These are phyloP conservation scores for Lochmaea capreae DNA, from an alignment of 2,888 invertebrate genomes.

Conservation along the genomic window DNA sequence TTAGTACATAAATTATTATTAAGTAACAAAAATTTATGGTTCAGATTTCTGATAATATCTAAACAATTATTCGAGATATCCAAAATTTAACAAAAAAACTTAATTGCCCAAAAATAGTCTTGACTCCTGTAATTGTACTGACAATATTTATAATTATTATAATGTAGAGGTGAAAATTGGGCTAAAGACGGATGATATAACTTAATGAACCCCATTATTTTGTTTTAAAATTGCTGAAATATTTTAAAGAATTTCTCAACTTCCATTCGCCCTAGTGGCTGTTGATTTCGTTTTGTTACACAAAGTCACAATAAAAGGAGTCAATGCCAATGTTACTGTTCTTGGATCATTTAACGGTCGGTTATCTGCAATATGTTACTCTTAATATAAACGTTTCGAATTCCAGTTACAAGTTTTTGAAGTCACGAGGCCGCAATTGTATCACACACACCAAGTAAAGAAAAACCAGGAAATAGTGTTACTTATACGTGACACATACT, in stretches of 20 bases:
- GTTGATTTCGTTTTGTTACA: neutral
- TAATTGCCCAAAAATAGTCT: no score
- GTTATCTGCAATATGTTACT: conserved; percentile 28
- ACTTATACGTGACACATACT: neutral
- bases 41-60: no score
- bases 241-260: no score
- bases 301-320: conserved; percentile 13
- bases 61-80: no score
- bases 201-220: no score
- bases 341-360: conserved; percentile 24
- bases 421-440: conserved; percentile 32
- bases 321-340: conserved; percentile 14
- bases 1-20: conserved; percentile 43
- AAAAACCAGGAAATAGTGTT: conserved; percentile 29
- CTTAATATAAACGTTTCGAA: conserved; percentile 26
- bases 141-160: no score
- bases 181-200: no score
- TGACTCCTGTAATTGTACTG: no score
- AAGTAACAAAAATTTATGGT: no score
- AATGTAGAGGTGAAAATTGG: no score
- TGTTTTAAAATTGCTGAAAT: no score
- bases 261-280: neutral
- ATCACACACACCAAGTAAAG: conserved; percentile 25
- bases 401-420: conserved; percentile 22
- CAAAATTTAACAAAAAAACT: no score